These are phyloP conservation scores for Pachypeltis micranthus DNA, from an alignment of 1,140 invertebrate species.

Conservation along the genomic window DNA sequence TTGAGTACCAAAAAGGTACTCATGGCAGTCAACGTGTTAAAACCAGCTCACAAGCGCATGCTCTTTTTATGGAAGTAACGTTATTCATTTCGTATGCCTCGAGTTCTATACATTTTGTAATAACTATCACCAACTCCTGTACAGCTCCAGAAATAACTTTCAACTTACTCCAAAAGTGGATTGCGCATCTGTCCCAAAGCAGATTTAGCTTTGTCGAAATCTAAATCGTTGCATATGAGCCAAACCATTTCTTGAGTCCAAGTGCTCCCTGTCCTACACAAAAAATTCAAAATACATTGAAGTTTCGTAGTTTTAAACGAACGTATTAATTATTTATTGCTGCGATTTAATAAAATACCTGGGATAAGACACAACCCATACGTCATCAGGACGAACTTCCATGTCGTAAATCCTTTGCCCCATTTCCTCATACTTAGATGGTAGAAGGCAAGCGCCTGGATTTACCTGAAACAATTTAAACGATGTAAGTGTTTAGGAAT, in stretches of 20 bases:
- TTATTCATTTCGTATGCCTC: no score
- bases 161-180: conserved; percentile 45
- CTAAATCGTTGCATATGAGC: conserved; percentile 64
- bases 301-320: no score
- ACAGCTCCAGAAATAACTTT: no score
- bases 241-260: conserved; percentile 84
- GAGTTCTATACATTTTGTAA: no score
- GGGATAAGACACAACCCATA: conserved; percentile 71
- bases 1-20: no score
- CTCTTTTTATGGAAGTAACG: no score
- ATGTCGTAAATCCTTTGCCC: conserved; percentile 53
- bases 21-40: no score
- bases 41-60: no score
- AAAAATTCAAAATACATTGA: no score
- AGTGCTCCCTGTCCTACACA: conserved; percentile 54
- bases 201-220: conserved; percentile 56
- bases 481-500: no score
- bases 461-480: conserved; percentile 34
- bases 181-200: conserved; percentile 47
- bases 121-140: no score
- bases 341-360: conserved; percentile 49
- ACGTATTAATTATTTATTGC: neutral
- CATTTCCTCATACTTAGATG: conserved; percentile 51
- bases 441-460: conserved; percentile 52
- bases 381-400: conserved; percentile 53